phyloP scores from a whole-genome alignment of 1,140 invertebrate species.

The Campoletis sonorensis region DNA sequence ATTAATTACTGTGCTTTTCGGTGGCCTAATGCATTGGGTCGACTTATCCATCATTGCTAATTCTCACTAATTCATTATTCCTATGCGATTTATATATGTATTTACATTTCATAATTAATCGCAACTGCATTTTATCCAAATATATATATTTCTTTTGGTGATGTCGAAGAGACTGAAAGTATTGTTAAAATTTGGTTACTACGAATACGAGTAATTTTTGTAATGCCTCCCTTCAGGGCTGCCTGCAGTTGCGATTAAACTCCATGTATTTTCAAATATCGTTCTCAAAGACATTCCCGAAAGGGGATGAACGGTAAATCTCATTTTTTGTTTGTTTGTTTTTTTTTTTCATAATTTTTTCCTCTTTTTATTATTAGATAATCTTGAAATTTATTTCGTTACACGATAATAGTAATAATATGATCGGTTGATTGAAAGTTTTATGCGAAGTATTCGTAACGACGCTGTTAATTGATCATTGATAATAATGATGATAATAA shows the following conservation, averaged over 20 bases:
- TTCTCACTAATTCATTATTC: conserved; percentile 52
- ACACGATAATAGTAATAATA: background rate
- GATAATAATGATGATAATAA: conserved; percentile 12
- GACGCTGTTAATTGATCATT: background rate
- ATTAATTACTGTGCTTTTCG: conserved; percentile 66
- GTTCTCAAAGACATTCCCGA: conserved; percentile 30
- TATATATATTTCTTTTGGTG: too few species aligned
- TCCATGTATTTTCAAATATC: conserved; percentile 16
- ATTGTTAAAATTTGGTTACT: too few species aligned
- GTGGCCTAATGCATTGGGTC: conserved; percentile 67
- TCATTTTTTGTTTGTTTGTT: too few species aligned
- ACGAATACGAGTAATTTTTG: too few species aligned
- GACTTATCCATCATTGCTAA: conserved; percentile 61
- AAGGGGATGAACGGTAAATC: conserved; percentile 23
- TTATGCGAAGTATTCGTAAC: background rate
- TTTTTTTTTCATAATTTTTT: conserved; percentile 20
- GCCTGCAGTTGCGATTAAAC: conserved; percentile 23
- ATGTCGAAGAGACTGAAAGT: too few species aligned
- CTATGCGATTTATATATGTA: background rate
- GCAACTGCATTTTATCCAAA: conserved; percentile 60
- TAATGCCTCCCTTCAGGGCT: too few species aligned
- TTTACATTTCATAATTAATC: conserved; percentile 63
- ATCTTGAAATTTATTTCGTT: background rate
- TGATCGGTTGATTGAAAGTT: background rate
- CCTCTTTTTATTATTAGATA: background rate